Conservation (phyloP, 2,113 vertebrate species). For the Haliaeetus leucogaster region DNA sequence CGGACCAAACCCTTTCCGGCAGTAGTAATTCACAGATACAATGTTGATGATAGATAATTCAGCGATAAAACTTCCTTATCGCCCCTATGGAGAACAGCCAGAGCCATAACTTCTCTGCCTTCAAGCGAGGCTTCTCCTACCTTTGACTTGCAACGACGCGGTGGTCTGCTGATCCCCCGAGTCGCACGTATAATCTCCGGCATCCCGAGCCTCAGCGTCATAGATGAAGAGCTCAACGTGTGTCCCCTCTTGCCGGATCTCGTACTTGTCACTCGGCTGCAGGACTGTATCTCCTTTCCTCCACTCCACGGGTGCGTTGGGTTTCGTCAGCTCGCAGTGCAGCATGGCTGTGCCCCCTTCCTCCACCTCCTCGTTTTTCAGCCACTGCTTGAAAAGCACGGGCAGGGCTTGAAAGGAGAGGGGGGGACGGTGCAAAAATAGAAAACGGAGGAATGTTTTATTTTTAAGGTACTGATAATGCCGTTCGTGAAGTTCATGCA, state of each 20-base stretch:
- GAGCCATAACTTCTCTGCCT: not conserved
- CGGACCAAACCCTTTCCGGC: not conserved
- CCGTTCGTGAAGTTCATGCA: fast-evolving
- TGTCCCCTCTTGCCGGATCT: conserved; percentile 78
- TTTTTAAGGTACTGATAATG: not conserved
- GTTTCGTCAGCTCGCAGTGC: conserved; percentile 78
- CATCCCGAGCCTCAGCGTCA: conserved; percentile 68
- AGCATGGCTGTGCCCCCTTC: conserved; percentile 26
- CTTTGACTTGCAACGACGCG: conserved; percentile 78
- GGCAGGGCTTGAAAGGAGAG: not conserved
- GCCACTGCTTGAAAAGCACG: conserved; percentile 61
- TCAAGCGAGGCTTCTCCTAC: conserved; percentile 56
- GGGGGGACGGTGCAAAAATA: fast-evolving
- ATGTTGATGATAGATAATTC: fast-evolving
- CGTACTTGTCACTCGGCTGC: conserved; percentile 69
- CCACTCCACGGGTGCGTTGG: conserved; percentile 75
- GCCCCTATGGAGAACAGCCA: not conserved
- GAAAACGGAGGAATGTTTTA: not conserved
- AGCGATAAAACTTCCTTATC: not conserved
- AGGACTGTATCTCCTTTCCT: conserved; percentile 71
- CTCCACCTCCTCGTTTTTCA: conserved; percentile 69
- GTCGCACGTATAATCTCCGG: conserved; percentile 77
- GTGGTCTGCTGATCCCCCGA: conserved; percentile 78
- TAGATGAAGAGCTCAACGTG: conserved; percentile 76
- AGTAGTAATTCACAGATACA: not conserved